Percentiles rank a stretch among this genome's conserved stretches.
Conservation (phyloP, 2,113 vertebrate species). For the Grallaria varia region DNA sequence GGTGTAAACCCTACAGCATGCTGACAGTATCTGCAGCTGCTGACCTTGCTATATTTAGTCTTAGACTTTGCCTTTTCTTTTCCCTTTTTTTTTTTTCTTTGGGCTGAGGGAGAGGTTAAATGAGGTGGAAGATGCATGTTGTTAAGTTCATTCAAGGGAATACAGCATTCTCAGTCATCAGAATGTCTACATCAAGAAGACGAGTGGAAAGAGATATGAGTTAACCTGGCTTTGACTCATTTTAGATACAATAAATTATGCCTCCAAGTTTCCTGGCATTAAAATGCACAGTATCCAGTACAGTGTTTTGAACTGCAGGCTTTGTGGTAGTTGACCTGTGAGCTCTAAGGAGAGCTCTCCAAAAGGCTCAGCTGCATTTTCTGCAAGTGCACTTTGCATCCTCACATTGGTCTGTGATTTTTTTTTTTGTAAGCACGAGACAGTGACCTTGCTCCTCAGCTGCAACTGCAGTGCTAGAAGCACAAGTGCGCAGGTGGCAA, state of each 20-base stretch:
- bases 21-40: background rate
- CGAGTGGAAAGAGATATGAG: background rate
- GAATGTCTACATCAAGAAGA: background rate
- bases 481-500: background rate
- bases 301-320: background rate
- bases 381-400: background rate
- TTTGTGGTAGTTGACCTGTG: background rate
- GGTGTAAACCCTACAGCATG: background rate
- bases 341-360: background rate
- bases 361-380: background rate
- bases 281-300: background rate
- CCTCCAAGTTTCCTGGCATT: background rate
- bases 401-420: rapidly evolving
- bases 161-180: background rate
- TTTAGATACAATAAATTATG: background rate
- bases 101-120: background rate
- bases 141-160: background rate
- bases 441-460: background rate
- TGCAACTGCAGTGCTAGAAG: background rate
- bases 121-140: background rate
- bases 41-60: background rate
- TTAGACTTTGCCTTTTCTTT: background rate
- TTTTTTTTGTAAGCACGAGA: background rate
- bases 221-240: background rate
- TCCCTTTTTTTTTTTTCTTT: background rate